Base-by-base conservation (phyloP, 2,113 vertebrate genomes). In the Okapia johnstoni region DNA sequence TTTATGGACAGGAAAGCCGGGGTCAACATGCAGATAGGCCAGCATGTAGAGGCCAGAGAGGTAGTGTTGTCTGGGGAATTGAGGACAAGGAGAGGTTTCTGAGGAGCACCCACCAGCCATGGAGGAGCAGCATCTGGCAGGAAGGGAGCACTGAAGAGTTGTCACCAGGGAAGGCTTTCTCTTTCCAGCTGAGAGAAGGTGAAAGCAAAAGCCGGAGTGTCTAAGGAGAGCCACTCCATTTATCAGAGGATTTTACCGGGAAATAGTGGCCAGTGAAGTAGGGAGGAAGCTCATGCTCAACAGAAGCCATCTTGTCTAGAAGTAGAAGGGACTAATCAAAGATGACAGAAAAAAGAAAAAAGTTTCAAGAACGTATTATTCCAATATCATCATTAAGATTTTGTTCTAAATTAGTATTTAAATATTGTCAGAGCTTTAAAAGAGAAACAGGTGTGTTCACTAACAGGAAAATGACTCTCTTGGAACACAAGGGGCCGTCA, bases 351-450 rank as follows among this genome's bases (percentile, higher is more conserved):
- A 23, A n/a, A 40, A 50, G 4, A 19, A 60, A 93, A 52, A n/a
- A 25, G 19, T 52, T 95, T 93, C 40, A 48, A 86, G 96, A 90
- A 40, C 16, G 30, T 96, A 79, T 89, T 85, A 6, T 76, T 85
- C 30, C 92, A 96, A 66, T 93, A 28, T 60, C 86, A 23, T 81
- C n/a, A 48, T 73, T 25, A 87, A 90, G 52, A 46, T 55, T 76
- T 79, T 92, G 25, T 92, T 95, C 36, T 88, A 58, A 76, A 28
- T 89, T 84, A 73, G 86, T 43, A 90, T 90, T 77, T 85, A 90
- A 77, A 55, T 63, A 43, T n/a, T 90, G 15, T 77, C 81, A 88
- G 17, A 43, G 73, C 89, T 92, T 97, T 93, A 50, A 66, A 70
- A 85, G 46, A 92, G 63, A 40, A 87, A 88, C 95, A 66, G 6